Conservation (phyloP, 2,113 vertebrate species). For the Philantomba maxwellii region DNA sequence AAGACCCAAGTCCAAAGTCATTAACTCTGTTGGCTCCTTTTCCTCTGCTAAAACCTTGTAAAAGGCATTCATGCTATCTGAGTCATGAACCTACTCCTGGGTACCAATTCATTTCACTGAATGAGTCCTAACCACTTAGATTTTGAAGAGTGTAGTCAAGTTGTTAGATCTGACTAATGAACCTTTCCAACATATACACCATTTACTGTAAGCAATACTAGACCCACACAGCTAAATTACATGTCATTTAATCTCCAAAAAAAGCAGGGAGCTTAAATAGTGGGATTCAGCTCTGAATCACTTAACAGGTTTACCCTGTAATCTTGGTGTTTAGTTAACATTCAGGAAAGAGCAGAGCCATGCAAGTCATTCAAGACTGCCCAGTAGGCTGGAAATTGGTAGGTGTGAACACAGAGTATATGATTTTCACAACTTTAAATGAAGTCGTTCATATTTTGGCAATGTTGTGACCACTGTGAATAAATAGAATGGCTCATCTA, state of each 20-base stretch:
- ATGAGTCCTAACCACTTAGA: slow-evolving; percentile 41
- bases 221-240: slow-evolving; percentile 48
- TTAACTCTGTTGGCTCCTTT: slow-evolving; percentile 7
- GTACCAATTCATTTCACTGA: slow-evolving; percentile 37
- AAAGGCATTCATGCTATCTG: slow-evolving; percentile 11
- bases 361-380: background rate
- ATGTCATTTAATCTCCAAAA: slow-evolving; percentile 13
- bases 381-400: slow-evolving; percentile 7
- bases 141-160: slow-evolving; percentile 45
- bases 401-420: slow-evolving; percentile 42
- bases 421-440: slow-evolving; percentile 52
- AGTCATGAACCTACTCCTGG: slow-evolving; percentile 36
- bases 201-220: slow-evolving; percentile 18
- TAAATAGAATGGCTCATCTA: slow-evolving; percentile 25
- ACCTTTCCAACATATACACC: slow-evolving; percentile 39
- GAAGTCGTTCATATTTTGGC: slow-evolving; percentile 41
- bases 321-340: slow-evolving; percentile 48
- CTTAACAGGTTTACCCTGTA: slow-evolving; percentile 12
- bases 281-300: slow-evolving; percentile 13
- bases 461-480: background rate
- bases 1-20: slow-evolving; percentile 26
- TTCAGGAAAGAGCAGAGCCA: slow-evolving; percentile 11
- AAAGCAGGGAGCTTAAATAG: background rate
- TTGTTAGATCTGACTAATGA: slow-evolving; percentile 45
- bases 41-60: slow-evolving; percentile 21